Base-by-base conservation (phyloP, 2,113 vertebrate genomes). In the Lates calcarifer region DNA sequence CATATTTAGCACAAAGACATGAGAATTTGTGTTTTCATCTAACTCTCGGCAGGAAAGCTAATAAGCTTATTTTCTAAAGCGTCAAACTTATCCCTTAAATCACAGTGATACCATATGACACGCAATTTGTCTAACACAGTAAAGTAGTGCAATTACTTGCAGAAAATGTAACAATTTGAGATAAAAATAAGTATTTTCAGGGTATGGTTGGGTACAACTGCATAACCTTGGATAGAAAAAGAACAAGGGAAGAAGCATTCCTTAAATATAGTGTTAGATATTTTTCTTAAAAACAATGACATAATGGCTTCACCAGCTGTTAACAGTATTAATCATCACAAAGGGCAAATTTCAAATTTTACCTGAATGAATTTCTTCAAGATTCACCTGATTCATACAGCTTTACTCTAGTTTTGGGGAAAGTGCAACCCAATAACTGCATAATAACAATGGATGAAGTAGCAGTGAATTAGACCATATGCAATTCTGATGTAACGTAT, bases 401-500 rank as follows among this genome's bases (percentile, higher is more conserved):
- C 24, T 79, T 84, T 79, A 31, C 79, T 55, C 47, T 22, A 77
- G 5, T 17, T 69, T 37, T 62, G 1, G 5, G 15, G 31, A 77
- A 43, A 65, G 6, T 8, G 6, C 55, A 77, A 60, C 68, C 53
- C 70, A 79, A 43, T 53, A 78, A 67, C 41, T 24, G 57, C 43
- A 71, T 73, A 41, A 76, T 73, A 63, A 65, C 64, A 61, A 68
- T 33, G 12, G 35, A 35, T 37, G 37, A 57, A 69, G 24, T 72
- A 45, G 15, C 31, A 79, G 58, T 83, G 70, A 69, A 87, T 80
- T 73, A 33, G 5, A 91, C 58, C 53, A 22, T 24, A 64, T 67
- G 57, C 66, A 61, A 79, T 79, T 90, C 82, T 89, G 72, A 68
- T 73, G 31, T 79, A 73, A 65, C 83, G 74, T 93, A 92, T 92